Evolutionary conservation across 2,113 vertebrate species (phyloP).

Genomic region (Cacatua alba): DNA sequence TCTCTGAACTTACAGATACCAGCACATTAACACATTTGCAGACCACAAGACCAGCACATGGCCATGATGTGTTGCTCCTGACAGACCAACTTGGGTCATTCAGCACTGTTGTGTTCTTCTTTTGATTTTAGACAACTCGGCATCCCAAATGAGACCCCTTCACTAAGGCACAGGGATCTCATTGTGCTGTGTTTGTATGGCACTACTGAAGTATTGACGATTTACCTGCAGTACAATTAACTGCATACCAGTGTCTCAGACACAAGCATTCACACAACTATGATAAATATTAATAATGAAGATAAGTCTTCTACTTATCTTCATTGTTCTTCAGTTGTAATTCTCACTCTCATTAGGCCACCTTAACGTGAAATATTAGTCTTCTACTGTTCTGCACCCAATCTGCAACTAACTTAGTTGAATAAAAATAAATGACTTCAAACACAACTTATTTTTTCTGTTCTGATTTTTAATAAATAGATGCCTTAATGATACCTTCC

Average conservation of each 20-base stretch:
- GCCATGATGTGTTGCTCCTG: background rate
- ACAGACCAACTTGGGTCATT: background rate
- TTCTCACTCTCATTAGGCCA: background rate
- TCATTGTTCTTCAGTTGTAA: background rate
- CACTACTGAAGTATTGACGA: background rate
- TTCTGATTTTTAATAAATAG: background rate
- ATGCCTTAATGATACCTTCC: background rate
- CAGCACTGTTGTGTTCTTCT: background rate
- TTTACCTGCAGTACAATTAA: background rate
- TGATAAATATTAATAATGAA: background rate
- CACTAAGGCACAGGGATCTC: background rate
- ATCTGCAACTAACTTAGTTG: background rate
- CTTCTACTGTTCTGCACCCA: background rate
- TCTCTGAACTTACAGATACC: background rate
- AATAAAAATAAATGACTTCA: background rate
- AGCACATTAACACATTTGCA: background rate
- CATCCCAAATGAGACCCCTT: background rate
- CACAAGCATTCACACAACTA: background rate
- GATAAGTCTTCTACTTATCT: background rate
- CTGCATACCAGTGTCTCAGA: background rate
- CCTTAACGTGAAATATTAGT: background rate
- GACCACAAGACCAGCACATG: rapidly evolving
- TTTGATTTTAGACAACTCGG: background rate
- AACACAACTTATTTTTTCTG: background rate
- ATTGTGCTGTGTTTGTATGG: background rate